A percentile compares a stretch with the other conserved stretches of the same genome.
These are phyloP conservation scores for Pseudolaguvia tuberculata DNA, from an alignment of 2,113 vertebrate species.

Conservation along the genomic window DNA sequence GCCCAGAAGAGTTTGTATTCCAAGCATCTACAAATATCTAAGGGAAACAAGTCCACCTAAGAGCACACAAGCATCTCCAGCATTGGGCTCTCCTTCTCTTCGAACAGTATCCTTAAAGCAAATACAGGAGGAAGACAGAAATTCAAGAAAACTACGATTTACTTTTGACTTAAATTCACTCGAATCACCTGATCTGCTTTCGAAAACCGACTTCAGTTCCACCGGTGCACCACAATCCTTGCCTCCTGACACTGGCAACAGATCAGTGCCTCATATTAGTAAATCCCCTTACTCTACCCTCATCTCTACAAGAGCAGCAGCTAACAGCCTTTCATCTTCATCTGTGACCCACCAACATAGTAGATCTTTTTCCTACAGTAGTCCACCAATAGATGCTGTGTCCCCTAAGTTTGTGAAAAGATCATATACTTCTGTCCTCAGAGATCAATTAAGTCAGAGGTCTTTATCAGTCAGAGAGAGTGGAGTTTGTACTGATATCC, in stretches of 20 bases:
- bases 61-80: conserved; percentile 18
- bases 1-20: conserved; percentile 28
- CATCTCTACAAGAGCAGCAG: conserved; percentile 53
- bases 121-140: conserved; percentile 28
- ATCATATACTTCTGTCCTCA: conserved; percentile 23
- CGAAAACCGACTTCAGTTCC: conserved; percentile 25
- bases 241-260: conserved; percentile 55
- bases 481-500: background rate
- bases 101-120: conserved; percentile 46
- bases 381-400: background rate
- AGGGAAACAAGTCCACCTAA: conserved; percentile 47
- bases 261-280: conserved; percentile 58
- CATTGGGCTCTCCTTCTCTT: conserved; percentile 39
- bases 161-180: conserved; percentile 41
- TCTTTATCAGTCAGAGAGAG: background rate
- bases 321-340: conserved; percentile 46
- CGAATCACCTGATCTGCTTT: conserved; percentile 43
- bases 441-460: background rate
- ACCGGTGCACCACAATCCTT: conserved; percentile 50
- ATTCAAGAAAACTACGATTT: conserved; percentile 9
- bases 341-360: background rate
- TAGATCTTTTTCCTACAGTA: conserved; percentile 23
- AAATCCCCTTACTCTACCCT: conserved; percentile 66
- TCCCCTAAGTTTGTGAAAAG: background rate
- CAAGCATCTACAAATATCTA: conserved; percentile 59